These are phyloP conservation scores for Schlechtendalia chinensis DNA, from an alignment of 1,140 invertebrate genomes.

Conservation along the genomic window DNA sequence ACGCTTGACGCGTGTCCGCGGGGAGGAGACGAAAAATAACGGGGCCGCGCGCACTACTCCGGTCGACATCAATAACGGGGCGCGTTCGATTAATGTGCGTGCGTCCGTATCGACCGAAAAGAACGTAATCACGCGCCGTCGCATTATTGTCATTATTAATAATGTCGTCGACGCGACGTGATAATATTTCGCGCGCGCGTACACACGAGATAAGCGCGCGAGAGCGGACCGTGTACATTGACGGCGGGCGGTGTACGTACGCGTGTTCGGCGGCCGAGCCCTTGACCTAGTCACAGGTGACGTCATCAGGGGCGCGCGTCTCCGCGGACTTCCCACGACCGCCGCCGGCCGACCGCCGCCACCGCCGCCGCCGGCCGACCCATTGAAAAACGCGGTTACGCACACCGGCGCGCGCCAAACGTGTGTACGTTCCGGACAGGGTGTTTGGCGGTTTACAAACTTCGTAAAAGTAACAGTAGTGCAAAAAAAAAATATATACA, in stretches of 20 bases:
- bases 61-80: constrained; percentile 44
- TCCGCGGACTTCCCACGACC: constrained; percentile 19
- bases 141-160: too few relatives aligned
- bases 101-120: constrained; percentile 11
- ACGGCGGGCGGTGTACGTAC: background rate
- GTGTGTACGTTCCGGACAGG: too few relatives aligned
- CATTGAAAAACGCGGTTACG: constrained; percentile 36
- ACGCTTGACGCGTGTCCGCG: too few relatives aligned
- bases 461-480: too few relatives aligned
- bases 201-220: too few relatives aligned
- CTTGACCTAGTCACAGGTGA: constrained; percentile 49
- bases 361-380: constrained; percentile 25
- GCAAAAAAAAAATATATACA: too few relatives aligned
- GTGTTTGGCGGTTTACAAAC: too few relatives aligned
- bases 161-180: too few relatives aligned
- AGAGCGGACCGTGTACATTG: too few relatives aligned
- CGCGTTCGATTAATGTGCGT: constrained; percentile 41
- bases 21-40: constrained; percentile 39
- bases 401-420: constrained; percentile 1
- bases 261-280: background rate
- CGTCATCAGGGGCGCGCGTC: constrained; percentile 42
- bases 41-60: constrained; percentile 10
- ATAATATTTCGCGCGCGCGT: too few relatives aligned
- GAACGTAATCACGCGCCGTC: background rate
- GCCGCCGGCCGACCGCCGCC: background rate